A percentile compares a stretch with the other conserved stretches of the same genome.
phyloP scores from a whole-genome alignment of 2,797 vertebrate genomes.

The Sternarchorhynchus goeldii region DNA sequence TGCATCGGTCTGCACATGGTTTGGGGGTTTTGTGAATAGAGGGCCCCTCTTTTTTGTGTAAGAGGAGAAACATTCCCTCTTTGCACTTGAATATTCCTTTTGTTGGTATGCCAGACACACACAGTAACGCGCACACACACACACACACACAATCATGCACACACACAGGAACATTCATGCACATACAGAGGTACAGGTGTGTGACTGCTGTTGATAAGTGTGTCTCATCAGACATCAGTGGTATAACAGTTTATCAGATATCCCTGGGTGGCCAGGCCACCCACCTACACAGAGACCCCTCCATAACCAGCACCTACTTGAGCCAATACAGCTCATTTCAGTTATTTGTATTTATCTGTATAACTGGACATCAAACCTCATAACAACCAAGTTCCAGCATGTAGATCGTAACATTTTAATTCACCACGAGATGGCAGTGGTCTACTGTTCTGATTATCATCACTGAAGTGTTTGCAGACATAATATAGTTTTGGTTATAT shows the following conservation, averaged over 20 bases:
- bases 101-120: background rate
- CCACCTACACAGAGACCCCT: background rate
- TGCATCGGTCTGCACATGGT: background rate
- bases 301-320: no score
- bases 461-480: no score
- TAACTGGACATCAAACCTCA: background rate
- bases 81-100: background rate
- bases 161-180: constrained; percentile 13
- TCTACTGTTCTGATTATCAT: background rate
- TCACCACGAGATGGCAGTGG: background rate
- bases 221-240: constrained; percentile 32
- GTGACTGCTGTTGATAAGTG: constrained; percentile 45
- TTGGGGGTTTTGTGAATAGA: background rate
- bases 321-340: background rate
- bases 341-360: background rate
- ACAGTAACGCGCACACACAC: no score
- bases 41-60: no score
- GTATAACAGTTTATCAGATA: constrained; percentile 42
- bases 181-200: constrained; percentile 47
- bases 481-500: no score
- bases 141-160: background rate
- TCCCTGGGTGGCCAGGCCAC: constrained; percentile 47
- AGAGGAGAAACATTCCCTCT: background rate
- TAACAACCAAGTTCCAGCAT: background rate
- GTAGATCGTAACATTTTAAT: background rate